phyloP scores from a whole-genome alignment of 1,140 invertebrate species.

The Drosophila ercepeae region DNA sequence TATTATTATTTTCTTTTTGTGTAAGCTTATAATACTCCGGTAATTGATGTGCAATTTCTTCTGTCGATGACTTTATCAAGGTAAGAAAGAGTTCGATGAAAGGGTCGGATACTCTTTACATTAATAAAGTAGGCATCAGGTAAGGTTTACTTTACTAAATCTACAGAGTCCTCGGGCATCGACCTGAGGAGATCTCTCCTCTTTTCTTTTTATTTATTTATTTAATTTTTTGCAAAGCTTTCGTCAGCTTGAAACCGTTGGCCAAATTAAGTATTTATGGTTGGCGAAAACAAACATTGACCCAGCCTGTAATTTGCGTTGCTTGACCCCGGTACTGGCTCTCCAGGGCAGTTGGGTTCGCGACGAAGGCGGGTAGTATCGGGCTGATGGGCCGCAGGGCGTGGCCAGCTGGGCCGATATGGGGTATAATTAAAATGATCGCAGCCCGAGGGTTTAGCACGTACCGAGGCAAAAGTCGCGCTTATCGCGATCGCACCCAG shows the following conservation, averaged over 20 bases:
- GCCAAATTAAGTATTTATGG: constrained; percentile 75
- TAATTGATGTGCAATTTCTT: constrained; percentile 43
- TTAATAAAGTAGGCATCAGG: not conserved
- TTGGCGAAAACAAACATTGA: constrained; percentile 69
- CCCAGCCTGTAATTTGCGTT: constrained; percentile 73
- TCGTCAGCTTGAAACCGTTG: constrained; percentile 61
- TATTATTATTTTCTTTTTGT: not conserved
- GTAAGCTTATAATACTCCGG: not conserved
- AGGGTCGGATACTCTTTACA: not conserved
- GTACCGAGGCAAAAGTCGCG: constrained; percentile 78
- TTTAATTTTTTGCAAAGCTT: constrained; percentile 13
- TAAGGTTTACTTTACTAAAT: not conserved
- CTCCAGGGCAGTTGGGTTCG: not conserved
- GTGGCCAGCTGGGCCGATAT: constrained; percentile 18
- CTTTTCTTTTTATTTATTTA: not conserved
- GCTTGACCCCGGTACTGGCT: constrained; percentile 54
- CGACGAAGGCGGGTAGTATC: not conserved
- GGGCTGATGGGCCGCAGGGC: constrained; percentile 22
- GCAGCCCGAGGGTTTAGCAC: constrained; percentile 67
- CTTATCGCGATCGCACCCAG: constrained; percentile 79
- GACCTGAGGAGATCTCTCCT: not conserved
- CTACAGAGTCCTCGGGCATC: constrained; percentile 8
- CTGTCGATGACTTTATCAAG: constrained; percentile 51
- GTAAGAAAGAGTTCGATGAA: not conserved
- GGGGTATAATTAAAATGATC: constrained; percentile 76